Evolutionary conservation across 2,888 invertebrate species (phyloP), one percentile per base, ranked within the genome.

Genomic region (Dasysyrphus albostriatus): DNA sequence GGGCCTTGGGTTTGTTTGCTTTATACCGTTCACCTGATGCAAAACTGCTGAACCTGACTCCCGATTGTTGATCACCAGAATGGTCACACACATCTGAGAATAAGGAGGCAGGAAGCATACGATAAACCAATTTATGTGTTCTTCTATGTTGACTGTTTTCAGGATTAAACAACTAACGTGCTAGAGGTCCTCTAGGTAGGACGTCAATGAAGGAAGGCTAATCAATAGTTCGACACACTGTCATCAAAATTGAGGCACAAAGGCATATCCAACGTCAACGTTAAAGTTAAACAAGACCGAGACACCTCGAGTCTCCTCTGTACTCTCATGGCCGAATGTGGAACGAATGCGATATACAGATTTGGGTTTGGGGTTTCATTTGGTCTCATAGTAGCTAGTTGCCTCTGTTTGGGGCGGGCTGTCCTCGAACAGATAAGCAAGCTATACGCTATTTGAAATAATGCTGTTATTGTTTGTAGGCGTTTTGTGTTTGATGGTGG

Each of bases 351-450:
- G 63, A 73, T 69, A 56, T 56, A 56, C 12, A 10, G 56, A 39
- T 44, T 49, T 59, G n/a, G 72, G 80, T 73, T 76, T 73, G 72
- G 51, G 83, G 65, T 80, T 75, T 72, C 37, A 67, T 61, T 83
- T 61, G 59, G 81, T 73, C 54, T 24, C 24, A 24, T 24, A 24
- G 24, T 63, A 19, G 34, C 42, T 54, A 32, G 51, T 69, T 63
- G 61, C 49, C 42, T 59, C 65, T 10, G 56, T 76, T 81, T 24
- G 80, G 80, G 70, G 67, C 61, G 75, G 75, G 75, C 84, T 85
- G 84, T 81, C 85, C 85, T 81, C 73, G 73, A 77, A 49, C 49
- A 85, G 85, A 85, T 85, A 85, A 85, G 77, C 80, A 77, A 85
- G 81, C 84, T 75, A 70, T 80, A 67, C 58, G 77, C 67, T 75